Conservation (phyloP, 2,113 vertebrate species). For the Electrona antarctica region DNA sequence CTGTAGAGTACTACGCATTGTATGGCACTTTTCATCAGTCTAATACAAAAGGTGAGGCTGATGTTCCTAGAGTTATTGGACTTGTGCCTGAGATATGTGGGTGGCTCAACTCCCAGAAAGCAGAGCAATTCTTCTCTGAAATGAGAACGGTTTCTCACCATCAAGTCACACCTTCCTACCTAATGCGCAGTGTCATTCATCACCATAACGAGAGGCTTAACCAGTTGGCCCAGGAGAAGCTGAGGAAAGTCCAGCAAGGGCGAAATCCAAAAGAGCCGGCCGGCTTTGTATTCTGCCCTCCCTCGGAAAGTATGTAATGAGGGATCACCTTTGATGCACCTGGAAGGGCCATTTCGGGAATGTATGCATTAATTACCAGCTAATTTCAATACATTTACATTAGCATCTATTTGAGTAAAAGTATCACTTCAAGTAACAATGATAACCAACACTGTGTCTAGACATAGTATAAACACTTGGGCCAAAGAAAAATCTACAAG, state of each 20-base stretch:
- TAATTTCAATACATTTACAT: no score
- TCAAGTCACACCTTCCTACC: background rate
- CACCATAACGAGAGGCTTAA: background rate
- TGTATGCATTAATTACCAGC: background rate
- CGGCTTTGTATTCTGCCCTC: no score
- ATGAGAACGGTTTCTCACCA: constrained; percentile 6
- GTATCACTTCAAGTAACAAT: no score
- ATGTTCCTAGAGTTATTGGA: background rate
- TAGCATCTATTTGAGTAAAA: no score
- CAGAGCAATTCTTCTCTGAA: constrained; percentile 9
- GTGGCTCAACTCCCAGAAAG: constrained; percentile 8
- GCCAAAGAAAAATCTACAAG: no score
- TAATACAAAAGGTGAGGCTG: constrained; percentile 10
- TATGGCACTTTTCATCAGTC: constrained; percentile 12
- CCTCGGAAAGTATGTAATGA: no score
- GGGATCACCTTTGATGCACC: background rate
- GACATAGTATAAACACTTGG: no score
- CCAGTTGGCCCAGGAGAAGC: background rate
- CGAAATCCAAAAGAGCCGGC: no score
- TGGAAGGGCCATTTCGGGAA: background rate
- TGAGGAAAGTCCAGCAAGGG: background rate
- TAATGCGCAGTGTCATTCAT: constrained; percentile 7
- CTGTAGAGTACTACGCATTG: background rate
- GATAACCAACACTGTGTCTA: no score
- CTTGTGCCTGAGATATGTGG: constrained; percentile 15